These are phyloP conservation scores for Hyaena hyaena DNA, from an alignment of 2,113 vertebrate species.

Conservation along the genomic window DNA sequence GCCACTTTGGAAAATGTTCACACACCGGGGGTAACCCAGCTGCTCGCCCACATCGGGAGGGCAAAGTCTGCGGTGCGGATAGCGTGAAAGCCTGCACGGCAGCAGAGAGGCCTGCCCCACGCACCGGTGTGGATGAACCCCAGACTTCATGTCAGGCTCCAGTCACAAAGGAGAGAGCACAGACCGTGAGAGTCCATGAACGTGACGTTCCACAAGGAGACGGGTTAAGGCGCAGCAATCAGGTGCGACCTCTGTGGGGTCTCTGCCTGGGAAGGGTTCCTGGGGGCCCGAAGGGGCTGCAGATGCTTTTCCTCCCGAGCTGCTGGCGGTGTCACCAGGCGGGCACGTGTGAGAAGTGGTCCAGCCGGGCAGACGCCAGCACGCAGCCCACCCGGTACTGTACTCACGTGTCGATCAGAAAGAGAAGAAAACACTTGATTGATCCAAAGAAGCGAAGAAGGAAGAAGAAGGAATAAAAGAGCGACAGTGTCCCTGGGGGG, in stretches of 20 bases:
- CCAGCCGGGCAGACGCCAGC: rapidly evolving
- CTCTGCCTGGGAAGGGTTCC: background rate
- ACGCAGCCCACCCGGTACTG: rapidly evolving
- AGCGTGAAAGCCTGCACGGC: too few species aligned
- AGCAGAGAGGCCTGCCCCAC: rapidly evolving
- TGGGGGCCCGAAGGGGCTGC: background rate
- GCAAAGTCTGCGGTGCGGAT: rapidly evolving
- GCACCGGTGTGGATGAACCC: rapidly evolving
- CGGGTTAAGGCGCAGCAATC: rapidly evolving
- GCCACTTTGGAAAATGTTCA: rapidly evolving
- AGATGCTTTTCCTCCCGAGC: background rate
- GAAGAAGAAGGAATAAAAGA: background rate
- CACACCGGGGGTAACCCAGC: rapidly evolving
- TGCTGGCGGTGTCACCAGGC: rapidly evolving
- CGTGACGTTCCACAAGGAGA: rapidly evolving
- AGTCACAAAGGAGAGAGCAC: background rate
- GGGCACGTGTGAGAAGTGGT: rapidly evolving
- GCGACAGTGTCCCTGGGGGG: rapidly evolving
- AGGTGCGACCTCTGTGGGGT: rapidly evolving
- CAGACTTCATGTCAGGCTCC: rapidly evolving
- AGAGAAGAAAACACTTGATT: too few species aligned
- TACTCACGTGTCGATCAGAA: rapidly evolving
- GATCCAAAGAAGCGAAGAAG: background rate
- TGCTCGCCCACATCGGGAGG: too few species aligned
- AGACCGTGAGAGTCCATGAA: rapidly evolving